Percentiles rank a stretch among this genome's conserved stretches.
Conservation (phyloP, 2,113 vertebrate genomes). For the Brachyhypopomus occidentalis region DNA sequence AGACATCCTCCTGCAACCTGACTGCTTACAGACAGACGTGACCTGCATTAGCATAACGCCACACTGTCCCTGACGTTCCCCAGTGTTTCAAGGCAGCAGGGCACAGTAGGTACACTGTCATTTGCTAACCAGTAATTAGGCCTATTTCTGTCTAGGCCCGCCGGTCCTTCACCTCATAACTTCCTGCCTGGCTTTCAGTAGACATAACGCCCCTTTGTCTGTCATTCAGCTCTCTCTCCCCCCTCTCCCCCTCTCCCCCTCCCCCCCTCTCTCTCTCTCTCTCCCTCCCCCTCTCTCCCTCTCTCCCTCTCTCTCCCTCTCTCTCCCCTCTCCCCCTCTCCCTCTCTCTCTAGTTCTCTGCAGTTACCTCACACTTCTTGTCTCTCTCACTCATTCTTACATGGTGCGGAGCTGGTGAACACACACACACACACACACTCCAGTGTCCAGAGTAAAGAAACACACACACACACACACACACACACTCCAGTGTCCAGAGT, state of each 20-base stretch:
- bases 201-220: neutral
- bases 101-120: neutral
- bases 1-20: neutral
- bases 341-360: neutral
- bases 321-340: neutral
- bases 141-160: neutral
- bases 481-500: neutral
- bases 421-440: neutral
- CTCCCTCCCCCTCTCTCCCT: neutral
- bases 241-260: neutral
- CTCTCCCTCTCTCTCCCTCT: neutral
- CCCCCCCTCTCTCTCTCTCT: neutral
- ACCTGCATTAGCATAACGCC: neutral
- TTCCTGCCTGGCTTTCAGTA: neutral
- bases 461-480: slow-evolving; percentile 22
- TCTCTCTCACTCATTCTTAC: no score
- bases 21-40: neutral
- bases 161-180: neutral
- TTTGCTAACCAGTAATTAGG: neutral
- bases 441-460: neutral
- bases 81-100: neutral
- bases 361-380: neutral
- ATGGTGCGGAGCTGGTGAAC: slow-evolving; percentile 54
- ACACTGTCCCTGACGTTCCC: neutral
- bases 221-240: neutral